Percentiles rank a stretch among this genome's conserved stretches.
phyloP scores from a whole-genome alignment of 92 coral and sea anemone genomes.

The Diadumene lineata region DNA sequence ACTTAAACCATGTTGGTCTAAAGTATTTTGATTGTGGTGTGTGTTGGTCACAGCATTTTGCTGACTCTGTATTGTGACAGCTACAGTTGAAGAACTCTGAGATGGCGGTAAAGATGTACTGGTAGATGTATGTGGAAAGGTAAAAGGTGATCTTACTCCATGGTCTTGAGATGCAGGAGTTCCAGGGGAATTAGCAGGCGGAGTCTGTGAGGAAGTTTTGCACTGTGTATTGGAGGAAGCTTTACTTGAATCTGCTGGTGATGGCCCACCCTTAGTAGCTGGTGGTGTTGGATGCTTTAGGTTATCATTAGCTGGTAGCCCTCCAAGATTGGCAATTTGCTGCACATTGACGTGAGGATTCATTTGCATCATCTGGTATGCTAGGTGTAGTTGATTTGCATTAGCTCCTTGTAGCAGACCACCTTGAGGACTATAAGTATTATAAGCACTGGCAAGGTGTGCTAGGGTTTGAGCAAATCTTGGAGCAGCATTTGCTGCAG shows the following conservation, averaged over 20 bases:
- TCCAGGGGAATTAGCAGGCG: neutral
- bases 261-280: constrained; percentile 20
- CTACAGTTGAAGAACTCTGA: neutral
- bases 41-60: neutral
- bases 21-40: neutral
- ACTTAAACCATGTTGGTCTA: neutral
- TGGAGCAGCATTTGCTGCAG: constrained; percentile 79
- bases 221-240: neutral
- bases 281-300: constrained; percentile 11
- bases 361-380: constrained; percentile 87
- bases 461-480: constrained; percentile 91
- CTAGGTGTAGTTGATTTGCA: constrained; percentile 65
- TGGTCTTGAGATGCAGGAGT: constrained; percentile 1
- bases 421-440: constrained; percentile 71
- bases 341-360: constrained; percentile 24
- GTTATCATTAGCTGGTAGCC: constrained; percentile 4
- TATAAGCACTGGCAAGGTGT: constrained; percentile 93
- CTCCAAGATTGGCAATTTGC: constrained; percentile 18
- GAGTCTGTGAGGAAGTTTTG: constrained; percentile 13
- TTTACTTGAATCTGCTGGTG: constrained; percentile 31
- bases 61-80: constrained; percentile 8
- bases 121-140: neutral
- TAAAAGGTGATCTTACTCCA: constrained; percentile 19
- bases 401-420: constrained; percentile 58
- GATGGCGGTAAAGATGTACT: constrained; percentile 16